These are phyloP conservation scores for Furcula furcula DNA, from an alignment of 2,888 invertebrate genomes.

Conservation along the genomic window DNA sequence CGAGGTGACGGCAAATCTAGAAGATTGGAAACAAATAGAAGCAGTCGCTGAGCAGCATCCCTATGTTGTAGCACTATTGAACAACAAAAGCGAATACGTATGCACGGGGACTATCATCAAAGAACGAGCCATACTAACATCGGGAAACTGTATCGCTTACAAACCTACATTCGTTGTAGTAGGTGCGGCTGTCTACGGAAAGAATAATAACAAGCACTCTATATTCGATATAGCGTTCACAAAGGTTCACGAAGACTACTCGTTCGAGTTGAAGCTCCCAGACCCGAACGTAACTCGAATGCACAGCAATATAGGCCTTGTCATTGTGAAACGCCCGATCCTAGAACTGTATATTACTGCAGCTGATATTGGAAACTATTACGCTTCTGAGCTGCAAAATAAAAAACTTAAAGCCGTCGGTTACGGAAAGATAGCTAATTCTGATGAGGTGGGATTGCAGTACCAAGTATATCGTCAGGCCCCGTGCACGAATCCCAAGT, in stretches of 20 bases:
- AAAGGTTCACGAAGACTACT: slow-evolving; percentile 45
- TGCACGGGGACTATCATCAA: slow-evolving; percentile 57
- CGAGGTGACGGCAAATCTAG: slow-evolving; percentile 5
- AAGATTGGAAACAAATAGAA: slow-evolving; percentile 47
- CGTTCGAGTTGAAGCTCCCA: slow-evolving; percentile 30
- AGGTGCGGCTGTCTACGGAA: slow-evolving; percentile 42
- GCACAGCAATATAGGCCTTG: slow-evolving; percentile 58
- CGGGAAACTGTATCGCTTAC: slow-evolving; percentile 47
- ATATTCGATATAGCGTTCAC: slow-evolving; percentile 40
- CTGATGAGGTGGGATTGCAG: slow-evolving; percentile 39
- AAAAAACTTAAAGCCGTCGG: slow-evolving; percentile 45
- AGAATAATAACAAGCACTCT: slow-evolving; percentile 25
- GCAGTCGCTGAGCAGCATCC: slow-evolving; percentile 53
- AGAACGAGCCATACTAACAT: slow-evolving; percentile 49
- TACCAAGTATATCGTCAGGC: slow-evolving; percentile 45
- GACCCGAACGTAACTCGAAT: slow-evolving; percentile 41
- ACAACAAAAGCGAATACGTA: slow-evolving; percentile 35
- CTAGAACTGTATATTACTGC: slow-evolving; percentile 37
- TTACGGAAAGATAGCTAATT: slow-evolving; percentile 37
- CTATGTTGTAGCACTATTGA: slow-evolving; percentile 53
- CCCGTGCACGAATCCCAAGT: slow-evolving; percentile 55
- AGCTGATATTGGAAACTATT: slow-evolving; percentile 44
- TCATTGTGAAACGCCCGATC: slow-evolving; percentile 37
- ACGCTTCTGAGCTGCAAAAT: slow-evolving; percentile 44
- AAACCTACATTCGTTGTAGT: slow-evolving; percentile 43